phyloP scores from a whole-genome alignment of 1,140 invertebrate species.

The Apolygus lucorum region DNA sequence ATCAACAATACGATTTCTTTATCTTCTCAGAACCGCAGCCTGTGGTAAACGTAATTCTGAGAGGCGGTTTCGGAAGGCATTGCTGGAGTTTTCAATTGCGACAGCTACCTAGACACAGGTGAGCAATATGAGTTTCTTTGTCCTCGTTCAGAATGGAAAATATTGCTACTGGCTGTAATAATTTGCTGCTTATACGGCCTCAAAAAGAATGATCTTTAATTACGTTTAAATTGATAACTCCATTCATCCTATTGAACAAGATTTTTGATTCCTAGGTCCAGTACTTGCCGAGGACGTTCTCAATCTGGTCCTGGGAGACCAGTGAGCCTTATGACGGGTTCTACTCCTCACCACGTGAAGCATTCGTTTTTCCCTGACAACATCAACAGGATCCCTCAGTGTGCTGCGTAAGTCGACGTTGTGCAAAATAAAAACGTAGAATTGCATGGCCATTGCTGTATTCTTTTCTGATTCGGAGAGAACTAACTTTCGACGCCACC shows the following conservation, averaged over 20 bases:
- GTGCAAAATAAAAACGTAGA: too few relatives aligned
- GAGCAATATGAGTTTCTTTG: too few relatives aligned
- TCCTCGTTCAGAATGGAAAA: too few relatives aligned
- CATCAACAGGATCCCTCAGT: constrained; percentile 67
- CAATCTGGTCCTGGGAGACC: constrained; percentile 55
- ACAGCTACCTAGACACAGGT: constrained; percentile 70
- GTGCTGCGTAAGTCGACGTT: constrained; percentile 74
- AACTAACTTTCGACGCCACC: too few relatives aligned
- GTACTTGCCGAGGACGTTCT: background rate
- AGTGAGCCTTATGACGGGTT: constrained; percentile 61
- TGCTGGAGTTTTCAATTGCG: constrained; percentile 87
- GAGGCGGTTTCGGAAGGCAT: constrained; percentile 85
- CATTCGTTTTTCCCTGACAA: constrained; percentile 74
- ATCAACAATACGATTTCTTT: too few relatives aligned
- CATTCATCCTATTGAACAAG: constrained; percentile 46
- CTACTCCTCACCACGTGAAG: constrained; percentile 50
- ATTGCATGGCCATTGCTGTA: too few relatives aligned
- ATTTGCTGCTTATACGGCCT: too few relatives aligned
- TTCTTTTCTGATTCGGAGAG: too few relatives aligned
- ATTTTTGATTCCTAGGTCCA: background rate
- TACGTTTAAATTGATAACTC: too few relatives aligned
- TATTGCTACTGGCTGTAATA: too few relatives aligned
- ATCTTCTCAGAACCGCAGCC: constrained; percentile 45
- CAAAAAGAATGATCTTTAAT: too few relatives aligned
- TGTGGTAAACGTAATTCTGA: constrained; percentile 63